phyloP scores from a whole-genome alignment of 1,140 invertebrate species.

The Limonius californicus region DNA sequence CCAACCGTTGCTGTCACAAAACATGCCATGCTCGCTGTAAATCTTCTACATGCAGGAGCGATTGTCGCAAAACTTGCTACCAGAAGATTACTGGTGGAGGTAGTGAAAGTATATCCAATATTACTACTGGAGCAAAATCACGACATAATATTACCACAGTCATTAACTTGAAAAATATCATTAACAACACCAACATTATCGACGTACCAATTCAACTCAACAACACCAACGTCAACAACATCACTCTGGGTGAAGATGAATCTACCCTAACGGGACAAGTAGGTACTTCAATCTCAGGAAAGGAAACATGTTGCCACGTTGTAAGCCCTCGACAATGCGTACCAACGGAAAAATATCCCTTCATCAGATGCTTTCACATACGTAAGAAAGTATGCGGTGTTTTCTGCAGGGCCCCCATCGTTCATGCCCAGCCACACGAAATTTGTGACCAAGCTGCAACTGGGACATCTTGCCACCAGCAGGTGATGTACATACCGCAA shows the following conservation, averaged over 20 bases:
- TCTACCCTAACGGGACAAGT: neutral
- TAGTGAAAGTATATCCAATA: neutral
- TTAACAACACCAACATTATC: conserved; percentile 43
- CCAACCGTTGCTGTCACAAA: conserved; percentile 38
- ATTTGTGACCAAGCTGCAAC: conserved; percentile 30
- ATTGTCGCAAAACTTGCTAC: conserved; percentile 34
- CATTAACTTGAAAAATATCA: conserved; percentile 41
- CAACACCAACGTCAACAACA: conserved; percentile 42
- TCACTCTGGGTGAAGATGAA: conserved; percentile 22
- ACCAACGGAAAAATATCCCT: conserved; percentile 28
- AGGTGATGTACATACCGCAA: conserved; percentile 42
- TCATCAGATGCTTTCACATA: conserved; percentile 38
- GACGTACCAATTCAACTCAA: conserved; percentile 41
- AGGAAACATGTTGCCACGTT: conserved; percentile 29
- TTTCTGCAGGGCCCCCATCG: conserved; percentile 36
- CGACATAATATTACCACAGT: conserved; percentile 42
- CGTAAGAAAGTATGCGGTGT: conserved; percentile 36
- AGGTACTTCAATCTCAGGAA: neutral
- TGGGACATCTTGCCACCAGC: conserved; percentile 32
- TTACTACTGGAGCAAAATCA: neutral
- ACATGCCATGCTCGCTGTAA: conserved; percentile 35
- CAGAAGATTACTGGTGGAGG: neutral
- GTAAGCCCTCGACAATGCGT: conserved; percentile 41
- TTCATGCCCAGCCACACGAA: conserved; percentile 38
- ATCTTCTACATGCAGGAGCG: conserved; percentile 27